These are phyloP conservation scores for Petaurus breviceps DNA, from an alignment of 2,113 vertebrate species.

Conservation along the genomic window DNA sequence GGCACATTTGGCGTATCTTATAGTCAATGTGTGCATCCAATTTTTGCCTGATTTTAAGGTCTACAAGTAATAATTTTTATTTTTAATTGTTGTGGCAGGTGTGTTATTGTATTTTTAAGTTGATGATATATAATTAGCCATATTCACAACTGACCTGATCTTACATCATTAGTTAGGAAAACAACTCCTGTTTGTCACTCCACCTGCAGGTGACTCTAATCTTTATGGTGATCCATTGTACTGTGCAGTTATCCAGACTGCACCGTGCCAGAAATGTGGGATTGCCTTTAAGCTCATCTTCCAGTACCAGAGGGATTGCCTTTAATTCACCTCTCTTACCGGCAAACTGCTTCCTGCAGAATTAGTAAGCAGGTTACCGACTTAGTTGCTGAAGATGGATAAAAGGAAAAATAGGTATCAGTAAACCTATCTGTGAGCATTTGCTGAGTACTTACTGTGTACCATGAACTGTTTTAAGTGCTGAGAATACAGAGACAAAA, in stretches of 20 bases:
- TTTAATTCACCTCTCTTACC: background rate
- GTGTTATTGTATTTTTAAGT: background rate
- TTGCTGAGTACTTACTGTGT: background rate
- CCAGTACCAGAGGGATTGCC: background rate
- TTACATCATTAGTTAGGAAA: background rate
- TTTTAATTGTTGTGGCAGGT: background rate
- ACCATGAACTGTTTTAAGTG: background rate
- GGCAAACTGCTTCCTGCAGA: background rate
- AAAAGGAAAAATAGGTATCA: background rate
- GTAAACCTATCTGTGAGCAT: background rate
- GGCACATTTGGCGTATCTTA: background rate
- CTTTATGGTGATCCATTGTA: background rate
- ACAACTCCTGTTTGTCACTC: background rate
- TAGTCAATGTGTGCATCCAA: background rate
- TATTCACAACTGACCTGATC: background rate
- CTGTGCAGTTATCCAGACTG: background rate
- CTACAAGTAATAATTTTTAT: background rate
- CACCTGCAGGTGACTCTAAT: background rate
- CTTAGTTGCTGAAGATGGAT: background rate
- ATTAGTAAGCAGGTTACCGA: background rate
- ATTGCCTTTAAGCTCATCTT: background rate
- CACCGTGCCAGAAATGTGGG: background rate
- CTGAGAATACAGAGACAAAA: background rate
- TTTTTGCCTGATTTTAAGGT: background rate
- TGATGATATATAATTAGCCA: background rate